These are phyloP conservation scores for Panopea generosa DNA, from an alignment of 2,888 invertebrate genomes.

Conservation along the genomic window DNA sequence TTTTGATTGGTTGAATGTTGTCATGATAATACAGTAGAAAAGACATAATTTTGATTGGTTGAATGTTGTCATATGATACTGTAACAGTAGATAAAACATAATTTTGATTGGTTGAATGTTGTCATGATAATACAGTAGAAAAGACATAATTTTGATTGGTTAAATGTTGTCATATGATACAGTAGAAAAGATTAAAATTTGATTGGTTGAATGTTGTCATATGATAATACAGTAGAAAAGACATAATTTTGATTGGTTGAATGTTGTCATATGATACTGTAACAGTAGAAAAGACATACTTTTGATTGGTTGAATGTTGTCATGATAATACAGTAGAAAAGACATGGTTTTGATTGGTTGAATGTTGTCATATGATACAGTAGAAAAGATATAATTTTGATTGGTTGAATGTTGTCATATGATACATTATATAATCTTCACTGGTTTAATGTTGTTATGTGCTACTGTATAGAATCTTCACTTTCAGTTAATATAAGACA, in stretches of 20 bases:
- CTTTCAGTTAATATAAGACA: background rate
- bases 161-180: background rate
- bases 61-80: background rate
- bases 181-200: background rate
- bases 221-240: no score
- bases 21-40: background rate
- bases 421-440: constrained; percentile 3
- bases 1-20: background rate
- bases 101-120: background rate
- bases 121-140: constrained; percentile 7
- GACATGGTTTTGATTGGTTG: background rate
- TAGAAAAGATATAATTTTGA: background rate
- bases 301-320: background rate
- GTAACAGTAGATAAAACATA: background rate
- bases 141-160: background rate
- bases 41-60: background rate
- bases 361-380: background rate
- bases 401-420: background rate
- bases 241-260: no score
- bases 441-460: background rate
- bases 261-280: background rate
- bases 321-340: background rate
- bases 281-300: background rate
- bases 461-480: background rate
- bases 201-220: background rate